Base-by-base conservation (phyloP, 2,888 invertebrate genomes). In the Hypsopygia costalis region DNA sequence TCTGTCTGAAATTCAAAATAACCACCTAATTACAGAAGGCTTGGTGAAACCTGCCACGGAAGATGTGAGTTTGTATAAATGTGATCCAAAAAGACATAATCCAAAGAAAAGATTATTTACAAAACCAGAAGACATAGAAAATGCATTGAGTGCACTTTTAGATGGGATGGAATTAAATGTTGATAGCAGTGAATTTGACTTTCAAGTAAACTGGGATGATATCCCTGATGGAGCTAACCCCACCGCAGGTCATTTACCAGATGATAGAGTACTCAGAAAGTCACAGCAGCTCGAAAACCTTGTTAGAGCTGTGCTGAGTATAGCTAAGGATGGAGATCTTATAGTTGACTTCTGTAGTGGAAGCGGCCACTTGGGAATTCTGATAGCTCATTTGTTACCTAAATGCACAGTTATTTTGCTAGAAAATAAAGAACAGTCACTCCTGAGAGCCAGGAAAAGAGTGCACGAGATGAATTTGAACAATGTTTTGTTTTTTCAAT, bases 291-390 rank as follows among this genome's bases (percentile, higher is more conserved):
- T 98, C 28, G 94, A 97, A 75, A 97, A 95, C 72, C 85, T 98
- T 55, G 92, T 93, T 10, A 91, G 93, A 59, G 94, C 96, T 21
- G 94, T 95, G 0, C 69, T 94, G n/a, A 90, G 91, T 40, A 78
- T 97, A 41, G 94, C 94, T 0, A 89, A 89, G 55, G 72, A 90
- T 0, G 91, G 92, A 0, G 91, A 95, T 58, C 80, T 90, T 9
- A 95, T 98, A 55, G 95, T 98, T 0, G 98, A 98, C 73, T 98
- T 98, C 78, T 98, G 98, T 72, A 95, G 97, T 61, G 98, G 98
- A 1, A 95, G 97, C 58, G 98, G 98, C 0, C 98, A 98, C 79
- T 87, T 98, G 43, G 98, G 98, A 0, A 94, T 98, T 47, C 74
- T 97, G 3, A 68, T 98, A 12, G 98, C 97, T 0, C 88, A 93